Evolutionary conservation across 2,888 invertebrate species (phyloP).

Genomic region (Muschampia staudingeri): DNA sequence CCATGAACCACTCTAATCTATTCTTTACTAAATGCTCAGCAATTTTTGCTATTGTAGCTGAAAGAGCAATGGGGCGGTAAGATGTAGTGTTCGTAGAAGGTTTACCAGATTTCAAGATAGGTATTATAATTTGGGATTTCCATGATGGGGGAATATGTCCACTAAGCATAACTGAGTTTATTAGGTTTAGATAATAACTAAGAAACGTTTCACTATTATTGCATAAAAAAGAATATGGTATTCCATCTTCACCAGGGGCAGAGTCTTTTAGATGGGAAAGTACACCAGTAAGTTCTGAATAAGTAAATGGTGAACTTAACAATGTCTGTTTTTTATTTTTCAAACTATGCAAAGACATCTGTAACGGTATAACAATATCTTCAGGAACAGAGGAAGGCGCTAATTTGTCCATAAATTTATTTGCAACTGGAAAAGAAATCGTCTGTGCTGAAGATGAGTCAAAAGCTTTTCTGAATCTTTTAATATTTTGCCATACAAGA

Average conservation of each 20-base stretch:
- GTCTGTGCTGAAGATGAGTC: not conserved
- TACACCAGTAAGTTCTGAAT: not conserved
- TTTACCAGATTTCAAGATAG: not conserved
- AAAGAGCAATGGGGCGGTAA: slow-evolving; percentile 7
- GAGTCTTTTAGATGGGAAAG: not conserved
- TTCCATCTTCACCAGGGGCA: not conserved
- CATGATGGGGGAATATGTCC: not conserved
- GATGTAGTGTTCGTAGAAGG: not conserved
- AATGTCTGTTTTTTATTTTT: not conserved
- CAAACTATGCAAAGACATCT: not conserved
- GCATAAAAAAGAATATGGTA: not conserved
- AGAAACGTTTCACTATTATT: not conserved
- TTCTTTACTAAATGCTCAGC: slow-evolving; percentile 2
- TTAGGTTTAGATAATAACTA: not conserved
- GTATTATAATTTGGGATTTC: slow-evolving; percentile 6
- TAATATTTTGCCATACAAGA: not conserved
- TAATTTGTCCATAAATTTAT: not conserved
- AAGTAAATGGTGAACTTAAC: not conserved
- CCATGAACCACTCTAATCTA: not conserved
- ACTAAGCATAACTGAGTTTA: not conserved
- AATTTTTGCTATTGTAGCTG: not conserved
- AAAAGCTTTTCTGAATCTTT: not conserved
- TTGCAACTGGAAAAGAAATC: not conserved
- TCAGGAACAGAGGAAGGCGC: not conserved
- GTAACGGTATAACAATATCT: not conserved